Conservation (phyloP, 1,140 invertebrate species). For the Lepidurus apus region DNA sequence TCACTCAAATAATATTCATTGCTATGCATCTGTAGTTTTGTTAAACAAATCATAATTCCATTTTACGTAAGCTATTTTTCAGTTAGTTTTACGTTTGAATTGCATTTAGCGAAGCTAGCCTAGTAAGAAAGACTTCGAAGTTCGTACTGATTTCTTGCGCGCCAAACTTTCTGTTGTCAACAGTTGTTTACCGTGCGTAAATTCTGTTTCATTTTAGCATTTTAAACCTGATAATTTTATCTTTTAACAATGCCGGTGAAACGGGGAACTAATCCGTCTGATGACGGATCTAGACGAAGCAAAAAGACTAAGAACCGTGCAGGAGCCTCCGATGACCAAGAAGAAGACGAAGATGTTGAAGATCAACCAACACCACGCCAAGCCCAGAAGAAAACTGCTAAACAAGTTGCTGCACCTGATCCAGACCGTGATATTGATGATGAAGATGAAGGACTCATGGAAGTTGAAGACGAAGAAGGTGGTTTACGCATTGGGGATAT, state of each 20-base stretch:
- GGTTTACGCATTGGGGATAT: slow-evolving; percentile 63
- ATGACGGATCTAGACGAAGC: too few species aligned
- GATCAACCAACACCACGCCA: background rate
- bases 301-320: too few species aligned
- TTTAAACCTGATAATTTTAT: too few species aligned
- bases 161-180: background rate
- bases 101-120: background rate
- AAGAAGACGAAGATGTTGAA: background rate
- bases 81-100: too few species aligned
- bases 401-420: background rate
- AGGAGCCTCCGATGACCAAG: too few species aligned
- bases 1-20: too few species aligned
- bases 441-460: slow-evolving; percentile 18
- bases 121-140: background rate
- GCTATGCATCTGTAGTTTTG: too few species aligned
- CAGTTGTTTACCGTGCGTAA: background rate
- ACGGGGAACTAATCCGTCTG: too few species aligned
- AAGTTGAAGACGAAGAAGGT: slow-evolving; percentile 38
- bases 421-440: slow-evolving; percentile 27
- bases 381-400: background rate
- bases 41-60: too few species aligned
- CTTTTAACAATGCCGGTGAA: too few species aligned
- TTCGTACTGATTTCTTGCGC: background rate
- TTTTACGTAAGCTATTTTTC: too few species aligned
- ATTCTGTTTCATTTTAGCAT: background rate